A percentile compares a stretch with the other conserved stretches of the same genome.
phyloP scores from a whole-genome alignment of 2,888 invertebrate genomes.

The Ennomos quercinarius region DNA sequence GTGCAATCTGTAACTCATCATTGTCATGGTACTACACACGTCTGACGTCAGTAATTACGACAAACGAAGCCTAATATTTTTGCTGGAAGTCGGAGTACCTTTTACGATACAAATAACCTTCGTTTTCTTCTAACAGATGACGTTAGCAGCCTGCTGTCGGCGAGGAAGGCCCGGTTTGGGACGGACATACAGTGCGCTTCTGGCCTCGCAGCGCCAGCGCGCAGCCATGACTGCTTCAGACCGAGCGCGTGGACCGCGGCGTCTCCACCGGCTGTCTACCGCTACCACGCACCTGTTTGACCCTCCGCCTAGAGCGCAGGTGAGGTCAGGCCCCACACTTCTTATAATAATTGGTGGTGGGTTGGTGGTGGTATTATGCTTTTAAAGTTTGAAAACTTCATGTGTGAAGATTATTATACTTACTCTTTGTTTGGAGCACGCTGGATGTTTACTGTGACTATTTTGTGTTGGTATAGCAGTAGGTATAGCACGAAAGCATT shows the following conservation, averaged over 20 bases:
- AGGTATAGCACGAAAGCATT: no score
- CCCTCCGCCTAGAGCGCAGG: slow-evolving; percentile 77
- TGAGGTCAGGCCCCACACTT: slow-evolving; percentile 71
- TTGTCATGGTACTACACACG: neutral
- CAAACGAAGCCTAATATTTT: no score
- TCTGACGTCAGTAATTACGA: no score
- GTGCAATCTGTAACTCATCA: slow-evolving; percentile 16
- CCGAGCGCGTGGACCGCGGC: slow-evolving; percentile 56
- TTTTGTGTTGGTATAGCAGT: no score
- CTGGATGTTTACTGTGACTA: no score
- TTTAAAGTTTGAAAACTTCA: neutral
- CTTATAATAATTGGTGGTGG: slow-evolving; percentile 45
- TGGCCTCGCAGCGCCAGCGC: slow-evolving; percentile 60
- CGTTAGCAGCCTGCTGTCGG: slow-evolving; percentile 72
- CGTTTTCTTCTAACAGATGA: slow-evolving; percentile 56
- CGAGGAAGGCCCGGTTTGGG: slow-evolving; percentile 65
- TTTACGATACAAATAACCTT: neutral
- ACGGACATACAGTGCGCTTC: slow-evolving; percentile 59
- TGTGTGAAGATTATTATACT: no score
- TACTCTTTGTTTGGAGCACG: no score
- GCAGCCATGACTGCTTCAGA: slow-evolving; percentile 46
- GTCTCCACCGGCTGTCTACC: slow-evolving; percentile 69
- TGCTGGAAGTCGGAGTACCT: no score
- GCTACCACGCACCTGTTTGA: slow-evolving; percentile 74
- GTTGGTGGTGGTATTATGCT: slow-evolving; percentile 4